phyloP scores from a whole-genome alignment of 2,888 invertebrate species.

The Seira sanloemensis region DNA sequence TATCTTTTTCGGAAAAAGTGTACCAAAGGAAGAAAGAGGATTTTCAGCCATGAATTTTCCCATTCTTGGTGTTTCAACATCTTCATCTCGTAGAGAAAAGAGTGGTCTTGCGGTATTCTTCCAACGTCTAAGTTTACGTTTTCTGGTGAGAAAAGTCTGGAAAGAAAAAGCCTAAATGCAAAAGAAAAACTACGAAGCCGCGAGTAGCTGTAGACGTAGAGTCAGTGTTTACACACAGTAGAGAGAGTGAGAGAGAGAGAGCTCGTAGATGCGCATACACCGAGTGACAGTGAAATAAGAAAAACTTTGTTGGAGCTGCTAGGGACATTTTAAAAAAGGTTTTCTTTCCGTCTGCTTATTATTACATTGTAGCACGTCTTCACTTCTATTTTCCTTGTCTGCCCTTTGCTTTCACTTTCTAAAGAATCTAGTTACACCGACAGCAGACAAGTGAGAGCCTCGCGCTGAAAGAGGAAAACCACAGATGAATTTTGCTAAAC shows the following conservation, averaged over 20 bases:
- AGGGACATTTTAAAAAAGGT: too few relatives aligned
- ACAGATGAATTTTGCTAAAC: constrained; percentile 46
- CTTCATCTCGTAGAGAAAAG: constrained; percentile 31
- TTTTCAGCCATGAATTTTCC: constrained; percentile 31
- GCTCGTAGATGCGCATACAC: too few relatives aligned
- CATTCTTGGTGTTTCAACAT: constrained; percentile 26
- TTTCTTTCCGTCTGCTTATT: too few relatives aligned
- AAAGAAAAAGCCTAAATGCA: background rate
- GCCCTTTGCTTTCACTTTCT: background rate
- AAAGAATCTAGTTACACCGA: background rate
- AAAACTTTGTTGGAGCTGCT: too few relatives aligned
- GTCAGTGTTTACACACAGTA: too few relatives aligned
- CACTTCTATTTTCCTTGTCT: too few relatives aligned
- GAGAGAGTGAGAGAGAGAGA: too few relatives aligned
- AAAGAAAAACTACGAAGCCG: background rate
- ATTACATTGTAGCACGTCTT: too few relatives aligned
- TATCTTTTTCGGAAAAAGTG: background rate
- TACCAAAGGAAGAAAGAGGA: too few relatives aligned
- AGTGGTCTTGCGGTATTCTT: constrained; percentile 25
- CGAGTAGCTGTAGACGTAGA: background rate
- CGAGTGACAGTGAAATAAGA: too few relatives aligned
- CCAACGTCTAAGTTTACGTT: background rate
- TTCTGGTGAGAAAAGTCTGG: background rate
- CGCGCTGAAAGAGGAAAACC: constrained; percentile 27
- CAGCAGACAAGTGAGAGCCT: background rate